Base-by-base conservation (phyloP, 2,888 invertebrate species). In the Netelia inedita region DNA sequence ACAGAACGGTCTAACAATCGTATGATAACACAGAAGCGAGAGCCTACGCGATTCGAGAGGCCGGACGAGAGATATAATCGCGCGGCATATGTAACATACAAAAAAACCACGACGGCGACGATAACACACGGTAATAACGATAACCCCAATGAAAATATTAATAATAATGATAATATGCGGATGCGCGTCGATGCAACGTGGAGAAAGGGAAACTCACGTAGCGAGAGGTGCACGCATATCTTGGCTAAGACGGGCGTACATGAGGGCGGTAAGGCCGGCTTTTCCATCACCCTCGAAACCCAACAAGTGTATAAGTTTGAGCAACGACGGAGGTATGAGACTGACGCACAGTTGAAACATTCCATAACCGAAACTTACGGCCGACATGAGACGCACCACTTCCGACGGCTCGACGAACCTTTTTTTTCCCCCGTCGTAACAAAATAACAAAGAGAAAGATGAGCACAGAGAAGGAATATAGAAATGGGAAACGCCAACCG, bases 311-410 rank as follows among this genome's bases (percentile, higher is more conserved):
- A 96, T 95, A 41, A 95, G 89, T 87, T 94, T 94, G n/a, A 95
- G 90, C 66, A 96, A 89, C 28, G 96, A 95, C 0, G 96, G 95
- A 5, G 96, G 96, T 66, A 96, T 93, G 78, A 96, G 93, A 8
- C 96, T 96, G 73, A 96, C 94, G 85, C 96, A 95, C 76, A 96
- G 92, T 89, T 96, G 96, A 89, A 96, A 96, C 53, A 96, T 93
- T 14, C 96, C 96, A 88, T 96, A 96, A 2, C 96, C 96, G 91
- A 96, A 96, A 88, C 96, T 96, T 6, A 96, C 96, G 0, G 96
- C 96, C 6, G 96, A 95, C 95, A 96, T 95, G 57, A 96, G 92
- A n/a, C 96, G 94, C 23, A 94, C 93, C 16, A 96, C 94, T 76
- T 95, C 95, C 50, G 94, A 94, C 35, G 94, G 94, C 69, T 95